phyloP scores from a whole-genome alignment of 1,140 invertebrate genomes.

The Microvelia longipes region DNA sequence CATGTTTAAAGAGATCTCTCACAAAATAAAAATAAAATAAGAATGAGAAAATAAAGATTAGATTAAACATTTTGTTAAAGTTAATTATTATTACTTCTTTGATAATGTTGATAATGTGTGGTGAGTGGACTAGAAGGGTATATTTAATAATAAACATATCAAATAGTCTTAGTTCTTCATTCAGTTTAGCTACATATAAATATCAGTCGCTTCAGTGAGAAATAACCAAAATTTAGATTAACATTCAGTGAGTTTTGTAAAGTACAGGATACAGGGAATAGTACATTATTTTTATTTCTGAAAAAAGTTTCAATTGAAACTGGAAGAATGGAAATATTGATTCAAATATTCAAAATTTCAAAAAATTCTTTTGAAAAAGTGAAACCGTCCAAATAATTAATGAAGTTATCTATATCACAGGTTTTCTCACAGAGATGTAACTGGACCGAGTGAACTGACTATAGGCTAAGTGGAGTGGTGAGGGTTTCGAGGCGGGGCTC shows the following conservation, averaged over 20 bases:
- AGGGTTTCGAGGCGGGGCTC: constrained; percentile 26
- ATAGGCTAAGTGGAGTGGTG: constrained; percentile 1
- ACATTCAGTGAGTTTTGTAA: too few species aligned
- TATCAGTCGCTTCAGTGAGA: too few species aligned
- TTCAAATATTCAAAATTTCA: not conserved
- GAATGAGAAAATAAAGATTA: not conserved
- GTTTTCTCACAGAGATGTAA: too few species aligned
- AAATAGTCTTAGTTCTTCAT: too few species aligned
- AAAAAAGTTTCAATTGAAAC: too few species aligned
- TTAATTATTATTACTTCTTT: not conserved
- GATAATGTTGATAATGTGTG: not conserved
- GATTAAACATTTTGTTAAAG: not conserved
- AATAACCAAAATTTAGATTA: too few species aligned
- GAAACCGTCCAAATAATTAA: not conserved
- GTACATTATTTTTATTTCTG: too few species aligned
- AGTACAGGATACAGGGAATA: too few species aligned
- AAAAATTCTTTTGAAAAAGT: not conserved
- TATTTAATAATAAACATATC: not conserved
- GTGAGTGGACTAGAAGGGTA: not conserved
- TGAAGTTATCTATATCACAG: too few species aligned
- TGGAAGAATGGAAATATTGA: not conserved
- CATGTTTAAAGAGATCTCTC: not conserved
- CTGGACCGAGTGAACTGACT: not conserved
- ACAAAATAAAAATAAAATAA: not conserved
- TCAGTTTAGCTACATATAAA: too few species aligned